These are phyloP conservation scores for Girardia tigrina DNA, from an alignment of 2,888 invertebrate genomes.

Conservation along the genomic window DNA sequence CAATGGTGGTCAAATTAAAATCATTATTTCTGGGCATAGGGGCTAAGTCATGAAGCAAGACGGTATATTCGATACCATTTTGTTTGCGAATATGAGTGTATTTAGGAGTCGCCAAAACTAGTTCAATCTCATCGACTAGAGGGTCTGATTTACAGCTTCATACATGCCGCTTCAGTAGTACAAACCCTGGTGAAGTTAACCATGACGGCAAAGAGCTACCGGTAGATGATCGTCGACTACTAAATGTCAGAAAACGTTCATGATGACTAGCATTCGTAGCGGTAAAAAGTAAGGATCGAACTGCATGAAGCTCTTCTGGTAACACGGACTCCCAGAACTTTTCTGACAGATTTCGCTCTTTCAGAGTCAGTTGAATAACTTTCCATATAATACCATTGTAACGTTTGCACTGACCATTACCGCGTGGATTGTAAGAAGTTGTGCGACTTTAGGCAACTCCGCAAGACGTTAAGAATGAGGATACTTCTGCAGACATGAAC, in stretches of 20 bases:
- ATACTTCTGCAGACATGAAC: constrained; percentile 39
- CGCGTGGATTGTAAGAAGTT: constrained; percentile 37
- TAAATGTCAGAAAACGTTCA: constrained; percentile 25
- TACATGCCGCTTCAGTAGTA: constrained; percentile 10
- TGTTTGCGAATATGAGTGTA: too few relatives aligned
- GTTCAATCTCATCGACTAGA: too few relatives aligned
- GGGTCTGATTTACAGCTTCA: constrained; percentile 26
- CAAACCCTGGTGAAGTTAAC: constrained; percentile 24
- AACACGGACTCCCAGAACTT: constrained; percentile 26
- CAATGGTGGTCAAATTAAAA: too few relatives aligned
- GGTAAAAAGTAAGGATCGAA: constrained; percentile 27
- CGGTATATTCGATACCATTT: too few relatives aligned
- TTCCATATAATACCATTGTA: constrained; percentile 33
- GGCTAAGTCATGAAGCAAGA: too few relatives aligned
- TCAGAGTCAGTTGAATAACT: constrained; percentile 25
- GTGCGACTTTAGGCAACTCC: constrained; percentile 38
- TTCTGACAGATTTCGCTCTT: constrained; percentile 18
- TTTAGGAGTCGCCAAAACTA: too few relatives aligned
- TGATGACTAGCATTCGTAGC: constrained; percentile 28
- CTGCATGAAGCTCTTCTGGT: constrained; percentile 27
- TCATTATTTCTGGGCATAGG: too few relatives aligned
- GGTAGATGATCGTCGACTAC: constrained; percentile 21
- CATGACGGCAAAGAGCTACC: constrained; percentile 13
- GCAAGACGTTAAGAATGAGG: constrained; percentile 30
- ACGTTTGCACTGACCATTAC: constrained; percentile 33